Evolutionary conservation across 2,888 invertebrate genomes (phyloP), one percentile per base, ranked within the genome.

Genomic region (Microchrysa polita): DNA sequence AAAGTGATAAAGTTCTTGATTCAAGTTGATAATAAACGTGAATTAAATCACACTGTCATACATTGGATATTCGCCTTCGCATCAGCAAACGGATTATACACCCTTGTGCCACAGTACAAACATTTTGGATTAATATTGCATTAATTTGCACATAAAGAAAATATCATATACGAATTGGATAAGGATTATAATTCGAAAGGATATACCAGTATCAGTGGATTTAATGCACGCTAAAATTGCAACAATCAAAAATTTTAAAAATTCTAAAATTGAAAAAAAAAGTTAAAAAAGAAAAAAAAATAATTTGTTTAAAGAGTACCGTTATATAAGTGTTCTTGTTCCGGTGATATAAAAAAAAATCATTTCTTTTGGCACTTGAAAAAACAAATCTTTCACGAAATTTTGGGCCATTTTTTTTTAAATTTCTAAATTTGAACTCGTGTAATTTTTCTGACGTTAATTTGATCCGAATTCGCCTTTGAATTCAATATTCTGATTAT

Each of bases 111-210:
- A n/a, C n/a, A n/a, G n/a, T n/a, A n/a, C n/a, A n/a, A n/a, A n/a
- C n/a, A n/a, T 40, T 57, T 27, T 57, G 71, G 71, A 71, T 53
- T 72, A 72, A 16, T 52, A 44, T n/a, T 69, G 20, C 59, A 23
- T 48, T 40, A 34, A 63, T 57, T 59, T 48, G 1, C 7, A 34
- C 27, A 34, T 5, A 34, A 23, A 34, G 60, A 44, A 44, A 63
- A 60, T 60, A 59, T 72, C 20, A n/a, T 27, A 55, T 67, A n/a
- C 23, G 20, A 44, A 40, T 69, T 55, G 53, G 27, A 63, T n/a
- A n/a, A 63, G 34, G 22, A 61, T 27, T 61, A 20, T 7, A 34
- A 16, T 5, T 63, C 40, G 14, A 9, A 61, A 61, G 14, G 14
- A 14, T 27, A 40, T 59, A 42, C 14, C 57, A 22, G 59, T 10